A percentile compares a stretch with the other conserved stretches of the same genome.
These are phyloP conservation scores for Callionymus lyra DNA, from an alignment of 2,113 vertebrate genomes.

Conservation along the genomic window DNA sequence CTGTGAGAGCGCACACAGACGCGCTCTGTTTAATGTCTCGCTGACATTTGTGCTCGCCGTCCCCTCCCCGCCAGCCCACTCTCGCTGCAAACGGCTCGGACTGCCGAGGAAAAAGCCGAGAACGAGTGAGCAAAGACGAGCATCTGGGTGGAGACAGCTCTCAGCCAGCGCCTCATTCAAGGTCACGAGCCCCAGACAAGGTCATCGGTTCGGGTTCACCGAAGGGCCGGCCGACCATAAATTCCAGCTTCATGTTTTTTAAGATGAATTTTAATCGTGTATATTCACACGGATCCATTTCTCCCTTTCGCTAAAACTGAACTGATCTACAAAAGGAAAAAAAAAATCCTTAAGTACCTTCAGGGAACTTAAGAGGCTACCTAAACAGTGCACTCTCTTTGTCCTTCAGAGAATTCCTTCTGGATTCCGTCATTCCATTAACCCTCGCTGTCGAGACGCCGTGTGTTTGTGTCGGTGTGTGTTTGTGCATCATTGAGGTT, in stretches of 20 bases:
- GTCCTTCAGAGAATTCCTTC: conserved; percentile 59
- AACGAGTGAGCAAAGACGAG: conserved; percentile 12
- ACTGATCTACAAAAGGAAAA: background rate
- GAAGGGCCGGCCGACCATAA: conserved; percentile 55
- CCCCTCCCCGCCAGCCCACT: conserved; percentile 32
- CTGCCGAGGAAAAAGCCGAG: conserved; percentile 21
- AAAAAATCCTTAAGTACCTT: conserved; percentile 5
- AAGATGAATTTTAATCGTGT: background rate
- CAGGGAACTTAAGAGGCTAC: conserved; percentile 42
- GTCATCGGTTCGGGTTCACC: conserved; percentile 68
- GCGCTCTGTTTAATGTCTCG: conserved; percentile 73
- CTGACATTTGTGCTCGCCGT: conserved; percentile 71
- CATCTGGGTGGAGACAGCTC: conserved; percentile 35
- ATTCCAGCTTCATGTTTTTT: conserved; percentile 38
- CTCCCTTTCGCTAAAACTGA: no score
- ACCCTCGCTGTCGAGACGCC: conserved; percentile 26
- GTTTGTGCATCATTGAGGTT: conserved; percentile 24
- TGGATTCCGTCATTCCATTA: conserved; percentile 58
- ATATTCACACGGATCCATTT: background rate
- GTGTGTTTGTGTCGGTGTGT: conserved; percentile 9
- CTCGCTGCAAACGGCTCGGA: conserved; percentile 38
- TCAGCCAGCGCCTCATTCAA: conserved; percentile 55
- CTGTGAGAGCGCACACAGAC: conserved; percentile 61
- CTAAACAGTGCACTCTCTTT: conserved; percentile 37
- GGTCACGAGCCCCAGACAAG: conserved; percentile 69